Conservation (phyloP, 2,113 vertebrate genomes). For the Hippocampus comes region DNA sequence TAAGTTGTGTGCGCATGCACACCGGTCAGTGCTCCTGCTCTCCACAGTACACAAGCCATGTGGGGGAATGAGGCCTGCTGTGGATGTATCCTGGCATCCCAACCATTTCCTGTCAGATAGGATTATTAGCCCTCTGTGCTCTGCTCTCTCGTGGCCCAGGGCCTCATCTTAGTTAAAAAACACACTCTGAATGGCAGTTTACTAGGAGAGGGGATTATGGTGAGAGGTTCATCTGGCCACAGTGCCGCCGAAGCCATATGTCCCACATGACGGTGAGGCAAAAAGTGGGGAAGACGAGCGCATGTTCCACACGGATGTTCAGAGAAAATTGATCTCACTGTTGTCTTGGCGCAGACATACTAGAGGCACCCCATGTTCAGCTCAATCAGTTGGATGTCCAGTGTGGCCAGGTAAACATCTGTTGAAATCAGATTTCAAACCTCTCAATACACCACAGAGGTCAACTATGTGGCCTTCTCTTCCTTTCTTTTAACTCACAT, state of each 20-base stretch:
- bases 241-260: conserved; percentile 26
- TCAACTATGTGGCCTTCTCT: conserved; percentile 15
- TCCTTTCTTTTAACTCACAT: conserved; percentile 11
- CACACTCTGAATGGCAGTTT: conserved; percentile 80
- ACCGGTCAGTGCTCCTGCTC: conserved; percentile 39
- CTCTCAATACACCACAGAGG: background rate
- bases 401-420: conserved; percentile 44
- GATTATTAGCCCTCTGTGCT: conserved; percentile 85
- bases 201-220: conserved; percentile 36
- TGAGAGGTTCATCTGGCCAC: conserved; percentile 29
- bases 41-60: conserved; percentile 57
- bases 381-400: conserved; percentile 22
- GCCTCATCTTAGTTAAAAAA: conserved; percentile 84
- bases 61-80: conserved; percentile 82
- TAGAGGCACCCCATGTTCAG: conserved; percentile 35
- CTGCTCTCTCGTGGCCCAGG: conserved; percentile 82
- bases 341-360: background rate
- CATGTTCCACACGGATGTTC: conserved; percentile 33
- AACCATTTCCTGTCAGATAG: conserved; percentile 94
- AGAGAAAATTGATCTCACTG: conserved; percentile 7
- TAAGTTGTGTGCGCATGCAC: conserved; percentile 14
- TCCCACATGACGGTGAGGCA: background rate
- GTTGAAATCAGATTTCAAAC: conserved; percentile 13
- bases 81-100: conserved; percentile 92
- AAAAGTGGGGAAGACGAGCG: background rate